Evolutionary conservation across 2,113 vertebrate genomes (phyloP).

Genomic region (Mirza zaza): DNA sequence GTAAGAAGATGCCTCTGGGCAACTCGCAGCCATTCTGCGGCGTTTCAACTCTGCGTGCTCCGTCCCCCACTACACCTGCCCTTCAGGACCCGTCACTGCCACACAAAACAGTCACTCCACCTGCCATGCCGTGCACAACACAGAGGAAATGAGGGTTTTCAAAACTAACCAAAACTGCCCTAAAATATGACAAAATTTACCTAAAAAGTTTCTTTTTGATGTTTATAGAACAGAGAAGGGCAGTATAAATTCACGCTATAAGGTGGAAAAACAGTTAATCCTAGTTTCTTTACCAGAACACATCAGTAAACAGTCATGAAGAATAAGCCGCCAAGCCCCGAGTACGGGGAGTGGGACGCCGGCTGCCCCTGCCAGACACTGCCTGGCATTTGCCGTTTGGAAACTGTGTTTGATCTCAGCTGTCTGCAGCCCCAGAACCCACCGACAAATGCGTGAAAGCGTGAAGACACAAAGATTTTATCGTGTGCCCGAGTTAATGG

Average conservation of each 20-base stretch:
- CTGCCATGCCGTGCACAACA: background rate
- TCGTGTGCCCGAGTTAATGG: slow-evolving; percentile 54
- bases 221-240: background rate
- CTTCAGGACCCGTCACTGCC: background rate
- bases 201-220: background rate
- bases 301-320: background rate
- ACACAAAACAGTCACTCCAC: background rate
- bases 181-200: background rate
- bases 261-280: no score
- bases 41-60: background rate
- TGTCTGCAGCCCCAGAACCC: background rate
- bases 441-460: slow-evolving; percentile 53
- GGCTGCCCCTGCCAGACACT: background rate
- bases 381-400: background rate
- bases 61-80: slow-evolving; percentile 2
- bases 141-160: background rate
- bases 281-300: background rate
- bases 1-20: background rate
- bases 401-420: background rate
- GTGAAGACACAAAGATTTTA: slow-evolving; percentile 52
- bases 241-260: background rate
- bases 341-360: background rate
- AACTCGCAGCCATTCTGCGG: slow-evolving; percentile 22
- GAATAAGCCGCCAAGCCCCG: background rate
- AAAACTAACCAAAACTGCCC: background rate